Evolutionary conservation across 2,888 invertebrate genomes (phyloP).

Genomic region (Metellina segmentata): DNA sequence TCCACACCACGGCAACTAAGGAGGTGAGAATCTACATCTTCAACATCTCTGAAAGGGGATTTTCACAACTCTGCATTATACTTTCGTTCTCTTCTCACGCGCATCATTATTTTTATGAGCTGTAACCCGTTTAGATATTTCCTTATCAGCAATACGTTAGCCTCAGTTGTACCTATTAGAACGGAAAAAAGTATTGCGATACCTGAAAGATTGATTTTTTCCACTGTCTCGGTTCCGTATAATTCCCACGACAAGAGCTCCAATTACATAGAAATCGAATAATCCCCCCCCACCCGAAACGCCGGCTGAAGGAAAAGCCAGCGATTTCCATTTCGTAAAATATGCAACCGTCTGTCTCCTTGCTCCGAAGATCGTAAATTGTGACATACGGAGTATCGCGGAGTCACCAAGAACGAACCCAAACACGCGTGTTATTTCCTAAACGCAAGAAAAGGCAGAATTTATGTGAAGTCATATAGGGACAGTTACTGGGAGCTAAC

Average conservation of each 20-base stretch:
- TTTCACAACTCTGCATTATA: too few relatives aligned
- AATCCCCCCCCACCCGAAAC: neutral
- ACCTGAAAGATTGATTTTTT: neutral
- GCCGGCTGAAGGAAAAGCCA: neutral
- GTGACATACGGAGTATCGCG: neutral
- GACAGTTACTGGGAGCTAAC: slow-evolving; percentile 38
- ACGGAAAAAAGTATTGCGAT: neutral
- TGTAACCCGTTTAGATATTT: too few relatives aligned
- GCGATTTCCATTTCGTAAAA: slow-evolving; percentile 4
- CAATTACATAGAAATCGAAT: slow-evolving; percentile 5
- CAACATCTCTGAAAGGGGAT: too few relatives aligned
- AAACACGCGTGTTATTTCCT: slow-evolving; percentile 16
- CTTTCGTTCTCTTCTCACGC: too few relatives aligned
- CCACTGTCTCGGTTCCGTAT: neutral
- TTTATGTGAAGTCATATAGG: slow-evolving; percentile 33
- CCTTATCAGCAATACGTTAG: neutral
- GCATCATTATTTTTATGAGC: too few relatives aligned
- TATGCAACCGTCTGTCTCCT: slow-evolving; percentile 23
- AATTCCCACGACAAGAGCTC: neutral
- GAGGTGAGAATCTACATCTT: too few relatives aligned
- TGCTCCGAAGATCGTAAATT: slow-evolving; percentile 20
- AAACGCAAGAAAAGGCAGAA: slow-evolving; percentile 21
- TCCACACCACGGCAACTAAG: too few relatives aligned
- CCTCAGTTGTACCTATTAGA: slow-evolving; percentile 14
- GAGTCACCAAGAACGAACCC: slow-evolving; percentile 10